Conservation (phyloP, 2,113 vertebrate genomes). For the Aphyosemion australe region DNA sequence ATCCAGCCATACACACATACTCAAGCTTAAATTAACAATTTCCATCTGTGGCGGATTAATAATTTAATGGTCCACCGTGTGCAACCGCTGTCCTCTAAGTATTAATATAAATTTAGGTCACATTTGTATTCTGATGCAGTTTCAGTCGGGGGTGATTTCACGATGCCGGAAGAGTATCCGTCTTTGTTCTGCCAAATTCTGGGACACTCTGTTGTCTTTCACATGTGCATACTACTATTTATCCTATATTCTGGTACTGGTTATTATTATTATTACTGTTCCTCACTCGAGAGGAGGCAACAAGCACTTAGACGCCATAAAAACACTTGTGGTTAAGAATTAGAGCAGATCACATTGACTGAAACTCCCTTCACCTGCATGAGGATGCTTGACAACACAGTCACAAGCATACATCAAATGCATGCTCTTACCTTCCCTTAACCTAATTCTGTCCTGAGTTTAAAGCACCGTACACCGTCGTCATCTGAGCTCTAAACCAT, state of each 20-base stretch:
- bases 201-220: constrained; percentile 41
- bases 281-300: constrained; percentile 40
- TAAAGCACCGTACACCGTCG: background rate
- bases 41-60: constrained; percentile 51
- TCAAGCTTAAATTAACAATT: constrained; percentile 40
- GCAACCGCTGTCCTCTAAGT: constrained; percentile 28
- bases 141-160: constrained; percentile 40
- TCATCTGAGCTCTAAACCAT: background rate
- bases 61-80: constrained; percentile 50
- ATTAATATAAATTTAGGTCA: constrained; percentile 60
- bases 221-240: constrained; percentile 22
- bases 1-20: background rate
- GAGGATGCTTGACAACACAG: background rate
- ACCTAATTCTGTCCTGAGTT: background rate
- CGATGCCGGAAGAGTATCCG: background rate
- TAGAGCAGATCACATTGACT: constrained; percentile 27
- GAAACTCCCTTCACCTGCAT: constrained; percentile 17
- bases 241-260: constrained; percentile 40
- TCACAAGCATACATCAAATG: too few relatives aligned
- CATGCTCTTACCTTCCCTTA: too few relatives aligned
- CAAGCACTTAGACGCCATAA: constrained; percentile 20
- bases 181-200: constrained; percentile 52
- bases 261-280: constrained; percentile 35
- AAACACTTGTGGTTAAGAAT: constrained; percentile 39
- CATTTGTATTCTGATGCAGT: constrained; percentile 52